Evolutionary conservation across 2,888 invertebrate species (phyloP).

Genomic region (Campoletis raptor): DNA sequence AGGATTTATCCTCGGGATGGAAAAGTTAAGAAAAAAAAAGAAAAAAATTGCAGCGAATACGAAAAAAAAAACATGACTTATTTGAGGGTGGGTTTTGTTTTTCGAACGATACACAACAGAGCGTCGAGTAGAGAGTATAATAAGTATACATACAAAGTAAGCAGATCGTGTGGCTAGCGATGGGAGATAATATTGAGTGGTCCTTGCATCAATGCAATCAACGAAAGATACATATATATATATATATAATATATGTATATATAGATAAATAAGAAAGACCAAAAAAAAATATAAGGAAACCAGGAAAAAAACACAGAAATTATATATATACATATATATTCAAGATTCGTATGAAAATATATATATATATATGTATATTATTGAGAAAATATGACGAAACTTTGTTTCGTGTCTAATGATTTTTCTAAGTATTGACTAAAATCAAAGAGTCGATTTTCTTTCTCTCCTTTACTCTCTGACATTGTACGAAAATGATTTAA

Average conservation of each 20-base stretch:
- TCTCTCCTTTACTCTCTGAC: constrained; percentile 29
- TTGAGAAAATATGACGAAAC: constrained; percentile 6
- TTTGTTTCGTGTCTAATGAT: constrained; percentile 22
- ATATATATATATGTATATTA: neutral
- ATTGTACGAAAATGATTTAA: constrained; percentile 2
- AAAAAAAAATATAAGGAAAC: constrained; percentile 29
- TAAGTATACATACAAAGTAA: constrained; percentile 81
- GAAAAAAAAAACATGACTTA: neutral
- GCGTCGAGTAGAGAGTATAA: constrained; percentile 70
- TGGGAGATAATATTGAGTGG: constrained; percentile 89
- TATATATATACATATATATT: constrained; percentile 66
- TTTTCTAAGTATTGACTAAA: constrained; percentile 30
- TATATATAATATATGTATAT: constrained; percentile 41
- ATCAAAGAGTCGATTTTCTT: constrained; percentile 33
- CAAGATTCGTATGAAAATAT: neutral
- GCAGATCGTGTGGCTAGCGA: constrained; percentile 83
- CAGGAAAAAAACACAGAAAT: constrained; percentile 62
- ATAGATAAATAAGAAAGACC: constrained; percentile 42
- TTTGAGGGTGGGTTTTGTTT: neutral
- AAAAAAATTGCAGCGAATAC: neutral
- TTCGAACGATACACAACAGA: constrained; percentile 73
- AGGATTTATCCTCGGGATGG: neutral
- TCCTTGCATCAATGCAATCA: constrained; percentile 89
- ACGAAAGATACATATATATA: constrained; percentile 73
- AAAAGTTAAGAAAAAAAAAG: neutral